Conservation (phyloP, 1,140 invertebrate species). For the Zaprionus ornatus region DNA sequence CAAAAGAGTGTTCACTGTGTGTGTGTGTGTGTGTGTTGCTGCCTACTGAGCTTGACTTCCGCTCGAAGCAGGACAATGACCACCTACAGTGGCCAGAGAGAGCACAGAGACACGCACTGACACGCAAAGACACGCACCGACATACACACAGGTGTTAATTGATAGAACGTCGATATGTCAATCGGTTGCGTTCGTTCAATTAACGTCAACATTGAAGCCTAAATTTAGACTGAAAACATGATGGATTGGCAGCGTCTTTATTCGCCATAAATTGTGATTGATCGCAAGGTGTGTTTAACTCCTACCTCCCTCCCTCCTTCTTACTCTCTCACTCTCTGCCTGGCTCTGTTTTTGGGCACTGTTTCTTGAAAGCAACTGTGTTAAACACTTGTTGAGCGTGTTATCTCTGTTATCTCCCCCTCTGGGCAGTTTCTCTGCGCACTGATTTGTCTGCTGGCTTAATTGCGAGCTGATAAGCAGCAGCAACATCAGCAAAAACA, state of each 20-base stretch:
- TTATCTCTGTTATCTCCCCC: conserved; percentile 16
- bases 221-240: conserved; percentile 54
- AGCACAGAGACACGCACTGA: background rate
- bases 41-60: conserved; percentile 16
- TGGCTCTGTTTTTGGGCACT: background rate
- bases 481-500: conserved; percentile 24
- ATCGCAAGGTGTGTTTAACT: background rate
- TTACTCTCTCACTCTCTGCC: background rate
- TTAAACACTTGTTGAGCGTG: conserved; percentile 41
- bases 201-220: conserved; percentile 45
- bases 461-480: conserved; percentile 60
- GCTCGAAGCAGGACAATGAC: conserved; percentile 13
- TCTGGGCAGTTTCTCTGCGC: conserved; percentile 20
- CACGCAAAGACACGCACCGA: conserved; percentile 6
- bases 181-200: conserved; percentile 44
- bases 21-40: background rate
- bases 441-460: conserved; percentile 66
- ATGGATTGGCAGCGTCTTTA: conserved; percentile 43
- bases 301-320: background rate
- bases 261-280: conserved; percentile 41
- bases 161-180: conserved; percentile 41
- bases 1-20: background rate
- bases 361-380: background rate
- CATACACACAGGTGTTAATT: conserved; percentile 50
- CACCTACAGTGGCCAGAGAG: background rate